Percentiles rank a stretch among this genome's conserved stretches.
These are phyloP conservation scores for Schizothorax lantsangensis DNA, from an alignment of 2,797 vertebrate genomes.

Conservation along the genomic window DNA sequence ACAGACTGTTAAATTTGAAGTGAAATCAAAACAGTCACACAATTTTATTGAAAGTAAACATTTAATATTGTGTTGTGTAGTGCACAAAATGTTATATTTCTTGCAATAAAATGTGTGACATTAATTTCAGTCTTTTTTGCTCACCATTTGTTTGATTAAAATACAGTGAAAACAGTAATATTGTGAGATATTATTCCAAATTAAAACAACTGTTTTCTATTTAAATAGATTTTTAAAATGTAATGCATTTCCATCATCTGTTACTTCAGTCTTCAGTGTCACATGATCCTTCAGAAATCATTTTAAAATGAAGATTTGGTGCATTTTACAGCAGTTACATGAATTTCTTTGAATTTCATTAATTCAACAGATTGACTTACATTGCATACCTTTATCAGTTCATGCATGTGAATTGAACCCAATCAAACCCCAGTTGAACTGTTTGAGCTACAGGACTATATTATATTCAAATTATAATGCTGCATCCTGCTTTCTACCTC, in stretches of 20 bases:
- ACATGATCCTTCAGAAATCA: background rate
- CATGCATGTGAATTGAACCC: background rate
- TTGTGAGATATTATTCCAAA: background rate
- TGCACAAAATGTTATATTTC: background rate
- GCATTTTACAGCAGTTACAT: background rate
- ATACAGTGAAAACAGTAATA: background rate
- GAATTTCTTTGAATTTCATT: background rate
- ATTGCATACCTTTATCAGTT: background rate
- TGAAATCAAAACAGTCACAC: background rate
- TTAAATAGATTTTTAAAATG: background rate
- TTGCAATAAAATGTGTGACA: background rate
- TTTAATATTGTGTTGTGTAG: background rate
- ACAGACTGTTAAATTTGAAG: background rate
- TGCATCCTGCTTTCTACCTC: background rate
- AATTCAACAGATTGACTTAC: background rate
- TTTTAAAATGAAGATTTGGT: background rate
- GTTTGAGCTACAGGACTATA: background rate
- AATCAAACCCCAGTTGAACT: background rate
- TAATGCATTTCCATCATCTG: background rate
- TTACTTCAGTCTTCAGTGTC: background rate
- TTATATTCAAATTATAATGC: slow-evolving; percentile 8
- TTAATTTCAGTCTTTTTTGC: background rate
- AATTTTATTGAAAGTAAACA: background rate
- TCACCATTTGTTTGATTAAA: background rate
- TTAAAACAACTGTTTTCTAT: background rate